Evolutionary conservation across 1,140 invertebrate species (phyloP).

Genomic region (Triops longicaudatus): DNA sequence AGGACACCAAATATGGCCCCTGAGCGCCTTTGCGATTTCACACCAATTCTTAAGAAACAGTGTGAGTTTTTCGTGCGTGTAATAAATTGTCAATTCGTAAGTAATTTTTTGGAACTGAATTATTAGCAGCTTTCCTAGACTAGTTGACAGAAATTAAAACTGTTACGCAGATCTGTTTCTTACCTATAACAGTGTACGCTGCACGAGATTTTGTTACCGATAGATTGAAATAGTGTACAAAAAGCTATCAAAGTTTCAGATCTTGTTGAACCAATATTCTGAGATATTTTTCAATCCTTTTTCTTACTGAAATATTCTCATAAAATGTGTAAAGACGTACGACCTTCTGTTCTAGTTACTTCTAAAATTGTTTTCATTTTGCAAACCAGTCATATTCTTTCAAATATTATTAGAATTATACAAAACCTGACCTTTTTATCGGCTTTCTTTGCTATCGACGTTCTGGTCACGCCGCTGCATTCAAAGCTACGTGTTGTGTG

Average conservation of each 20-base stretch:
- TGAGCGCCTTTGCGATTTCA: no score
- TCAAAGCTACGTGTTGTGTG: not conserved
- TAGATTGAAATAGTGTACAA: no score
- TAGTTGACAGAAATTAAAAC: not conserved
- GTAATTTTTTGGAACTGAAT: not conserved
- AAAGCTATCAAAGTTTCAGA: no score
- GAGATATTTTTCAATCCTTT: not conserved
- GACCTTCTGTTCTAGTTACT: no score
- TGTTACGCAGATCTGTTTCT: not conserved
- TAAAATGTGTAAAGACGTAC: no score
- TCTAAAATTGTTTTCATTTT: not conserved
- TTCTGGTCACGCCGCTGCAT: constrained; percentile 10
- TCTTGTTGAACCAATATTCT: not conserved
- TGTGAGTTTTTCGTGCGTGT: no score
- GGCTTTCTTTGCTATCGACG: not conserved
- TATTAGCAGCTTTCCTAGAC: not conserved
- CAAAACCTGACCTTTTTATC: constrained; percentile 10
- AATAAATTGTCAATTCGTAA: no score
- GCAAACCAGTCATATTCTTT: not conserved
- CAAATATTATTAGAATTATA: no score
- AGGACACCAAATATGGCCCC: no score
- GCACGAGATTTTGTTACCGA: no score
- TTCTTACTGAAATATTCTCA: no score
- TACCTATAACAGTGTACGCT: not conserved
- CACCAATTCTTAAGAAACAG: no score